Evolutionary conservation across 2,797 vertebrate species (phyloP).

Genomic region (Avahi laniger): DNA sequence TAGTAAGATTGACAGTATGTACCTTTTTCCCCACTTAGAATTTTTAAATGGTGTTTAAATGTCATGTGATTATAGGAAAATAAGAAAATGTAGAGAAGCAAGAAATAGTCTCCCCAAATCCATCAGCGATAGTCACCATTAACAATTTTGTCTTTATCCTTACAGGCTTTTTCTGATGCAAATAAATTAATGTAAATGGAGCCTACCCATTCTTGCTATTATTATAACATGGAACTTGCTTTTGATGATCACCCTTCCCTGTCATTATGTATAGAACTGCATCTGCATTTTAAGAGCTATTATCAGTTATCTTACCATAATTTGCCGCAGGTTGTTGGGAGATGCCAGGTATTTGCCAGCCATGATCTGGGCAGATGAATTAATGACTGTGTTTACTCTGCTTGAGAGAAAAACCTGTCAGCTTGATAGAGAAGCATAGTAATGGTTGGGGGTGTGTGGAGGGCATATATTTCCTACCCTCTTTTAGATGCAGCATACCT

Average conservation of each 20-base stretch:
- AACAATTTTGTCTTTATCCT: background rate
- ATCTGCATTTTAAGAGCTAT: background rate
- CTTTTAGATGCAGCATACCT: background rate
- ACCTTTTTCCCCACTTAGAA: background rate
- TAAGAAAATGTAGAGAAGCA: background rate
- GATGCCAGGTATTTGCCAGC: background rate
- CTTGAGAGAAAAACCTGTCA: background rate
- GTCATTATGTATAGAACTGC: background rate
- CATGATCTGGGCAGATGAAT: background rate
- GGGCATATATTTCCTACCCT: background rate
- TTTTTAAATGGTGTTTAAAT: background rate
- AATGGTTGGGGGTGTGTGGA: background rate
- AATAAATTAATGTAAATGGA: background rate
- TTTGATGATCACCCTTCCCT: background rate
- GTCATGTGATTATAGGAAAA: background rate
- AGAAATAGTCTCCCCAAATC: background rate
- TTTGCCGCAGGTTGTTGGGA: rapidly evolving
- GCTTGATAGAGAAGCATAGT: background rate
- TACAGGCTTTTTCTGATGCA: background rate
- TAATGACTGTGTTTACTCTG: background rate
- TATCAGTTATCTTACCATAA: background rate
- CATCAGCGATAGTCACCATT: background rate
- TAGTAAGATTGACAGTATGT: background rate
- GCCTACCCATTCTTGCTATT: background rate
- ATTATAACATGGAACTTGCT: background rate